Conservation (phyloP, 2,113 vertebrate genomes). For the Tragelaphus buxtoni region DNA sequence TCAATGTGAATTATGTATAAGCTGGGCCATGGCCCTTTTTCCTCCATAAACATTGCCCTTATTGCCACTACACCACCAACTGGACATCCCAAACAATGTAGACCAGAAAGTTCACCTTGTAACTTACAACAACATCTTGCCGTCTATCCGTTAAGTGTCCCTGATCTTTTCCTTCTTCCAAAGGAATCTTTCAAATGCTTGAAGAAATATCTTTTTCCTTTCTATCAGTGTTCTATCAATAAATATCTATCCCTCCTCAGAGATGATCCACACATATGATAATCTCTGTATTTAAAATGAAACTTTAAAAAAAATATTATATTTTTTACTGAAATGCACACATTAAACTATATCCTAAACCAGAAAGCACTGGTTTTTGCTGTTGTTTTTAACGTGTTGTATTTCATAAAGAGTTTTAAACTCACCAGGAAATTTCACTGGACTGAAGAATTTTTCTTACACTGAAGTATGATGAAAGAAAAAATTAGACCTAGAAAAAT, state of each 20-base stretch:
- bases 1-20: background rate
- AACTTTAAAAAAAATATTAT: background rate
- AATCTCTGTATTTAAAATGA: background rate
- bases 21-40: background rate
- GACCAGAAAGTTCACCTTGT: background rate
- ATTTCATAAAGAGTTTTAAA: background rate
- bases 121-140: background rate
- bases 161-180: background rate
- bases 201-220: background rate
- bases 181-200: background rate
- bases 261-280: background rate
- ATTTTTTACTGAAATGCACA: background rate
- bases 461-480: background rate
- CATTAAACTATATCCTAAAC: background rate
- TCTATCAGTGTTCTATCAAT: background rate
- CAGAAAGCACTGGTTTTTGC: background rate
- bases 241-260: background rate
- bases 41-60: too few species aligned
- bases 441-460: background rate
- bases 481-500: background rate
- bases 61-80: background rate
- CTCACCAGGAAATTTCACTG: background rate
- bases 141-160: background rate
- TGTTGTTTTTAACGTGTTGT: background rate
- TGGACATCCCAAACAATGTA: background rate